These are phyloP conservation scores for Tetramorium bicarinatum DNA, from an alignment of 2,888 invertebrate species.

Conservation along the genomic window DNA sequence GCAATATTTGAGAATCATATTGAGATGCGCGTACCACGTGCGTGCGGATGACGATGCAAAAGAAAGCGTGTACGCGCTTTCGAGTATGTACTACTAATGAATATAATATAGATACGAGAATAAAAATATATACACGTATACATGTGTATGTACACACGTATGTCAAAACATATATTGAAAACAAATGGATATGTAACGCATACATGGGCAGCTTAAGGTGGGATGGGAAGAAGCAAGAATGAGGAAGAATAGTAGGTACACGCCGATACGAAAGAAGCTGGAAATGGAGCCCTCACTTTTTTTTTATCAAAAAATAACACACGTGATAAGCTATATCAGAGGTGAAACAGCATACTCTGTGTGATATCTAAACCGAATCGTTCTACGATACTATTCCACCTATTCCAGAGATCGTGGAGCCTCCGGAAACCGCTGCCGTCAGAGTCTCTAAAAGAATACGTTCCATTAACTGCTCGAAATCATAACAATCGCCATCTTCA, in stretches of 20 bases:
- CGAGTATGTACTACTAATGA: neutral
- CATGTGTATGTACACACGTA: neutral
- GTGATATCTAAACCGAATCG: conserved; percentile 71
- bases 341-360: conserved; percentile 75
- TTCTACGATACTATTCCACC: conserved; percentile 30
- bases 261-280: conserved; percentile 80
- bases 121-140: neutral
- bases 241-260: neutral
- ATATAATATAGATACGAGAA: neutral
- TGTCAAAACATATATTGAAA: neutral
- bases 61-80: neutral
- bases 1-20: conserved; percentile 28
- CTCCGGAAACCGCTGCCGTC: neutral
- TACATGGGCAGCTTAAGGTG: neutral
- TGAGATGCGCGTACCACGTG: conserved; percentile 7
- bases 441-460: neutral
- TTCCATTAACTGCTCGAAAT: neutral
- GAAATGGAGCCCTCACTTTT: conserved; percentile 82
- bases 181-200: neutral
- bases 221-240: neutral
- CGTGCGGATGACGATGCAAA: neutral
- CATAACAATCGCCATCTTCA: neutral
- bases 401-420: neutral
- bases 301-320: conserved; percentile 85
- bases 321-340: conserved; percentile 84